phyloP scores from a whole-genome alignment of 2,888 invertebrate species.

The Keiferia lycopersicella region DNA sequence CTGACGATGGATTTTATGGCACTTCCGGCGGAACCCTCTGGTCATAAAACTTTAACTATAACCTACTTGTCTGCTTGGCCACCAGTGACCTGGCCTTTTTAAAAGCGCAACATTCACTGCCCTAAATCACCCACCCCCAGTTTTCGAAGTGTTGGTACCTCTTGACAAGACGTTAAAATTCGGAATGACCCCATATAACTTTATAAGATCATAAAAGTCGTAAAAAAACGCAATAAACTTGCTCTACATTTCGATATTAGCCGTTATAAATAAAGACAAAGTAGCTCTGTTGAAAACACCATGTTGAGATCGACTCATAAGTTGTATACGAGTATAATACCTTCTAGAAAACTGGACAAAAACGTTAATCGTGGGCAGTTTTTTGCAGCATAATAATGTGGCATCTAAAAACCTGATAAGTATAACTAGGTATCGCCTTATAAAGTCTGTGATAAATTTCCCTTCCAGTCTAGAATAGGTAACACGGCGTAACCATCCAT shows the following conservation, averaged over 20 bases:
- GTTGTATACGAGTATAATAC: neutral
- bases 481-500: neutral
- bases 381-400: neutral
- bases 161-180: constrained; percentile 54
- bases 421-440: constrained; percentile 8
- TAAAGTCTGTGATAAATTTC: constrained; percentile 2
- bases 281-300: constrained; percentile 18
- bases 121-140: constrained; percentile 59
- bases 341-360: neutral
- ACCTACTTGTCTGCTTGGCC: constrained; percentile 40
- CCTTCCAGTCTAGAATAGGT: neutral
- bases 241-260: constrained; percentile 26
- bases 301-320: constrained; percentile 2
- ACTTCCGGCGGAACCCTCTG: constrained; percentile 69
- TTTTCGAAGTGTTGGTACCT: constrained; percentile 51
- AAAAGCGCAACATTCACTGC: constrained; percentile 53
- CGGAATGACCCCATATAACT: constrained; percentile 56
- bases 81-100: constrained; percentile 33
- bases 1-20: constrained; percentile 69
- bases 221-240: constrained; percentile 28
- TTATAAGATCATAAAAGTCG: constrained; percentile 50
- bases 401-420: neutral
- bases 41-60: constrained; percentile 61
- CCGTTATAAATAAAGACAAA: constrained; percentile 23
- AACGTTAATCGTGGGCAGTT: neutral